Conservation (phyloP, 2,888 invertebrate species). For the Teleogryllus oceanicus region DNA sequence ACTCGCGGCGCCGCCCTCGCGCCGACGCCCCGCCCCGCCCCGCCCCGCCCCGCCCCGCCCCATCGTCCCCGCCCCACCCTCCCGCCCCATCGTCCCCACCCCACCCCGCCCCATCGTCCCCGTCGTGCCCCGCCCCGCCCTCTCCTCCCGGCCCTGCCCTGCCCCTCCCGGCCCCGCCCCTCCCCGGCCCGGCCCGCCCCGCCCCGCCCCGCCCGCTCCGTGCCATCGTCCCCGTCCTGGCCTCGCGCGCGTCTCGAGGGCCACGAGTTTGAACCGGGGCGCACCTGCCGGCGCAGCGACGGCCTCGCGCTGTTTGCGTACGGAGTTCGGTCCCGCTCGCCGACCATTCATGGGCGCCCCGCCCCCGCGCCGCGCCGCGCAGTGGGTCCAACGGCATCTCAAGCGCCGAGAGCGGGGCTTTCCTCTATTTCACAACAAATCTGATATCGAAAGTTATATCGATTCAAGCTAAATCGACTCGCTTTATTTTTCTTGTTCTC, state of each 20-base stretch:
- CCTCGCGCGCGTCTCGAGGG: not conserved
- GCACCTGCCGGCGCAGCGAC: not conserved
- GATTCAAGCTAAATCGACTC: too few relatives aligned
- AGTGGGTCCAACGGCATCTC: too few relatives aligned
- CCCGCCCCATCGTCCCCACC: not conserved
- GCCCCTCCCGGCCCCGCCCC: too few relatives aligned
- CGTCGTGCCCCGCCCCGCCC: not conserved
- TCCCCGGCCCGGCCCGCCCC: not conserved
- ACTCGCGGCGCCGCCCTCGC: too few relatives aligned
- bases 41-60: too few relatives aligned
- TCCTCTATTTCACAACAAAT: too few relatives aligned
- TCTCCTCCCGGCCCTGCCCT: not conserved
- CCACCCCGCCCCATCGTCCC: not conserved
- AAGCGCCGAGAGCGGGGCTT: too few relatives aligned
- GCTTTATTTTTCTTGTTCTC: too few relatives aligned
- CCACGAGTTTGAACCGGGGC: slow-evolving; percentile 18
- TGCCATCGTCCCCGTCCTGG: not conserved
- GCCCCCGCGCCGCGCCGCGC: too few relatives aligned
- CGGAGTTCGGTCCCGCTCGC: not conserved
- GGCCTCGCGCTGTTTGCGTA: not conserved
- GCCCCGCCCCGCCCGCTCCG: not conserved
- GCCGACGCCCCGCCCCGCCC: too few relatives aligned
- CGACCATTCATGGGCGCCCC: not conserved
- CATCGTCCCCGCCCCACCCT: too few relatives aligned
- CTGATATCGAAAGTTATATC: too few relatives aligned